A percentile compares a stretch with the other conserved stretches of the same genome.
phyloP scores from a whole-genome alignment of 2,797 vertebrate species.

The Austrolebias charrua region DNA sequence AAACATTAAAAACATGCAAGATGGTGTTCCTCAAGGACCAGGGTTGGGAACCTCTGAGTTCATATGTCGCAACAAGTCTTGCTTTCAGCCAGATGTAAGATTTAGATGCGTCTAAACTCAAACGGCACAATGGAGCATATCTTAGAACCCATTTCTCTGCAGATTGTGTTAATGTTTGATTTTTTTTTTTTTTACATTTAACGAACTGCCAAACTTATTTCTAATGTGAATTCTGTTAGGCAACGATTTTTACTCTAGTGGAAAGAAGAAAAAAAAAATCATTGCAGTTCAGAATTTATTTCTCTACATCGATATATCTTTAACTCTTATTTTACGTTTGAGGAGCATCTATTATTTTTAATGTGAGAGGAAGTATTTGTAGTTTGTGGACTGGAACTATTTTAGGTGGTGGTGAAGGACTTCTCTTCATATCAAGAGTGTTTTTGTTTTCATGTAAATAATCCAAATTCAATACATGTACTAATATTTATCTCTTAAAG shows the following conservation, averaged over 20 bases:
- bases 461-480: constrained; percentile 74
- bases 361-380: constrained; percentile 37
- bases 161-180: too few species aligned
- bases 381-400: constrained; percentile 51
- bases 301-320: constrained; percentile 15
- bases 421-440: constrained; percentile 64
- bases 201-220: constrained; percentile 41
- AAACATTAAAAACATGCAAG: too few species aligned
- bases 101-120: background rate
- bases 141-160: background rate
- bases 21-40: too few species aligned
- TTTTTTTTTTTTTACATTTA: too few species aligned
- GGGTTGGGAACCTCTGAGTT: too few species aligned
- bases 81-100: background rate
- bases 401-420: constrained; percentile 62
- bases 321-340: constrained; percentile 45
- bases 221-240: constrained; percentile 33
- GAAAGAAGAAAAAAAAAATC: background rate
- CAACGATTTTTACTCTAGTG: background rate
- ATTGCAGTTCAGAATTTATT: constrained; percentile 6
- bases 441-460: constrained; percentile 72
- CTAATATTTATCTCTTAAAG: constrained; percentile 73
- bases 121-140: background rate
- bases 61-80: background rate
- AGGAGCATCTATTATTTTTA: constrained; percentile 42